Evolutionary conservation across 2,797 vertebrate species (phyloP), one percentile per base, ranked within the genome.

Genomic region (Pangasius larnaudii): DNA sequence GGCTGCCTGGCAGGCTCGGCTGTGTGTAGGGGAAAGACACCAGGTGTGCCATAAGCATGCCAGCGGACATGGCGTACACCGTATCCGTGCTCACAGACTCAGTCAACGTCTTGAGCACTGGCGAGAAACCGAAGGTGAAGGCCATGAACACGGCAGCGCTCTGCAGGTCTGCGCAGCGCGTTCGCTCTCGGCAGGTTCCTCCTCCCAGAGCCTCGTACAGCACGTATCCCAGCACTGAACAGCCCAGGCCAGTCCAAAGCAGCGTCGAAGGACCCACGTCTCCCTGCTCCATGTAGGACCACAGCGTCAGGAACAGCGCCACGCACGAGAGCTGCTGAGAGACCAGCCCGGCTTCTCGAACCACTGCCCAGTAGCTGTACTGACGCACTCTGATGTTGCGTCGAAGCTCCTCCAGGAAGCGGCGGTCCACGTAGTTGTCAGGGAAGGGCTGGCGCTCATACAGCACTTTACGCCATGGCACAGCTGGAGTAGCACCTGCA

Each of bases 31-130:
- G 97, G 0, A 99, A 99, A 27, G 97, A 97, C 92, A 98, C 96
- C 88, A 99, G 94, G 92, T 99, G 98, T n/a, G 98, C 98, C 9
- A 99, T 91, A 13, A 99, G 96, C 99, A 99, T 99, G 74, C 98
- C 91, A 3, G 97, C 96, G 0, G 99, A 96, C 99, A 99, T 99
- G 94, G 99, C 98, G 0, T 99, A 98, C 90, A 99, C 98, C 0
- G 99, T 99, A 94, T 99, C 99, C 0, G 99, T 99, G 92, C 99
- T 99, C 92, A 99, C 97, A 0, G 99, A 98, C 92, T 99, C 98
- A 0, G 98, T 99, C 85, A 99, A 93, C 0, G 99, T 99, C 94
- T 99, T 99, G 42, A 99, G 94, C 81, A 99, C 95, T 0, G 98
- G 99, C 0, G 98, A 99, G 92, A 99, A 99, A 9, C 99, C 98